phyloP scores from a whole-genome alignment of 2,888 invertebrate genomes.

The Theodoxus fluviatilis region DNA sequence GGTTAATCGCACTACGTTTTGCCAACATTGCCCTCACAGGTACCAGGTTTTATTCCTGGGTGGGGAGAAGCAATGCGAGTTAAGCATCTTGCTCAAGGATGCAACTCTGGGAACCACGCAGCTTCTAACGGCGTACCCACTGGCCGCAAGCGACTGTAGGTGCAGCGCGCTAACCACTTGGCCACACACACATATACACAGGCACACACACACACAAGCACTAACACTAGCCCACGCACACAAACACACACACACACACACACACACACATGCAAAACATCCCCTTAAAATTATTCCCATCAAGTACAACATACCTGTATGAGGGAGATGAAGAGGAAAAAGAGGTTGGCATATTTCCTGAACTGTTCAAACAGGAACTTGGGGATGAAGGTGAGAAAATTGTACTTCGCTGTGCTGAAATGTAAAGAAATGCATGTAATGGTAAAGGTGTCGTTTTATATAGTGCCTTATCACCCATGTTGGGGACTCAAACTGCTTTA shows the following conservation, averaged over 20 bases:
- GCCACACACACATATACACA: neutral
- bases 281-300: no score
- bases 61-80: no score
- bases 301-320: conserved; percentile 81
- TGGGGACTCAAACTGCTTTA: no score
- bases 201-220: neutral
- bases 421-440: no score
- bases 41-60: no score
- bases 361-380: conserved; percentile 99
- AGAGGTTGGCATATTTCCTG: conserved; percentile 58
- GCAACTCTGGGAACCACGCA: no score
- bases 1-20: no score
- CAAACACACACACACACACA: neutral
- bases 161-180: neutral
- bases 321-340: conserved; percentile 84
- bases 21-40: no score
- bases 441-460: no score
- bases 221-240: neutral
- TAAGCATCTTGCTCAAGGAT: no score
- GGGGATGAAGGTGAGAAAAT: conserved; percentile 82
- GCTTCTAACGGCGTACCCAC: no score
- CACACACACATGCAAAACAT: conserved; percentile 27
- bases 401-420: conserved; percentile 98
- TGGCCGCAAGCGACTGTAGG: neutral
- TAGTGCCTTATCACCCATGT: no score